Base-by-base conservation (phyloP, 1,140 invertebrate genomes). In the Drosophila nannoptera region DNA sequence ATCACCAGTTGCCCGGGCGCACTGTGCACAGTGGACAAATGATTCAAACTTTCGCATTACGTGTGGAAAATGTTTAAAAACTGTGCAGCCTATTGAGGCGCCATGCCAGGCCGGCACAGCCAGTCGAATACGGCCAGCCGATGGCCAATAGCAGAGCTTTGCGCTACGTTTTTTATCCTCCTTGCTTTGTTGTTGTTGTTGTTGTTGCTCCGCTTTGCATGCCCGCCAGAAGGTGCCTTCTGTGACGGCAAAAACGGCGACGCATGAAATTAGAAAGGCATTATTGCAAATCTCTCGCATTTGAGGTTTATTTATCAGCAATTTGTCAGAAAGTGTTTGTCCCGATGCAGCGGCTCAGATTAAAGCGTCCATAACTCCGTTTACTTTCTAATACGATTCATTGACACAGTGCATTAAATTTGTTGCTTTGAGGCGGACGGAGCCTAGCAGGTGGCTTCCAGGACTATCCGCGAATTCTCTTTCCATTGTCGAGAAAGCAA, bases 231-330 rank as follows among this genome's bases (percentile, higher is more conserved):
- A 67, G 77, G 76, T 65, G 69, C 52, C 43, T 32, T 36, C 48
- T 31, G 56, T 66, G 55, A 56, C 66, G 49, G 46, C 35, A 70
- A 46, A 70, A 60, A 77, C 73, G 64, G 69, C 68, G 65, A 80
- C 81, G 81, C 81, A 86, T 84, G 81, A 84, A 84, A 84, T 84
- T 84, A 87, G 81, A 84, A 84, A 84, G 81, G 81, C 81, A 81
- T 84, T 84, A 84, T 84, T 65, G 74, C 82, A 84, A 84, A 84
- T 81, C 71, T 87, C 71, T 71, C 53, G 74, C 66, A 55, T 73
- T 73, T 69, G 70, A 69, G 58, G 77, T 86, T 86, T 86, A 84
- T 84, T 86, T 84, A 86, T 81, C 81, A 86, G 81, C 81, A 84
- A 84, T 84, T 84, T 84, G 81, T 84, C 82, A 84, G 80, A 60